A percentile compares a stretch with the other conserved stretches of the same genome.
Evolutionary conservation across 2,888 invertebrate genomes (phyloP).

Genomic region (Leptinotarsa rubiginosa): DNA sequence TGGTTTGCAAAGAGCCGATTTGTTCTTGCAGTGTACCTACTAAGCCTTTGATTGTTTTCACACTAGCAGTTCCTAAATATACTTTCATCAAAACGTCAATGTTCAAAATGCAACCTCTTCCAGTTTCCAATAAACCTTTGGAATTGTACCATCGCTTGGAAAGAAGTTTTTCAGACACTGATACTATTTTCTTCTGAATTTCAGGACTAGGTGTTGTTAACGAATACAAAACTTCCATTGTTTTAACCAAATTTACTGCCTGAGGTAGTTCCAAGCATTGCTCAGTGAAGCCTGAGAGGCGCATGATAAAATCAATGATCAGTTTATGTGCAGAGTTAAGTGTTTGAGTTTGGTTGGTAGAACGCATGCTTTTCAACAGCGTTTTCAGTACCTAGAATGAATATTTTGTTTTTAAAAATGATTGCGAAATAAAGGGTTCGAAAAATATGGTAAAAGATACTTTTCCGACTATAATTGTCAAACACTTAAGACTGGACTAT

Average conservation of each 20-base stretch:
- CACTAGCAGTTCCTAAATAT: conserved; percentile 72
- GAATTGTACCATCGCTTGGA: conserved; percentile 76
- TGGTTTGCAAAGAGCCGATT: conserved; percentile 69
- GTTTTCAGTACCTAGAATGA: conserved; percentile 59
- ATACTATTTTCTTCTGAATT: conserved; percentile 67
- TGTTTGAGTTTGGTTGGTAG: conserved; percentile 53
- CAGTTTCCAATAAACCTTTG: conserved; percentile 74
- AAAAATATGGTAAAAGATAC: no score
- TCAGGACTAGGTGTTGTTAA: conserved; percentile 64
- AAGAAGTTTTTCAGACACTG: conserved; percentile 70
- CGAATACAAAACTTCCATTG: conserved; percentile 68
- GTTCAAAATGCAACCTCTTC: conserved; percentile 64
- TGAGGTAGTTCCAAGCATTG: conserved; percentile 70
- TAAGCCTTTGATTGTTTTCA: conserved; percentile 71
- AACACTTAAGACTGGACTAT: no score
- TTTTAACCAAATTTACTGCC: conserved; percentile 70
- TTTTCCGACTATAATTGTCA: no score
- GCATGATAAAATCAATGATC: conserved; percentile 62
- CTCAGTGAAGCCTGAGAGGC: conserved; percentile 67
- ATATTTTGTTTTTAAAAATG: no score
- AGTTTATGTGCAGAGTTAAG: conserved; percentile 59
- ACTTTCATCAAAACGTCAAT: conserved; percentile 74
- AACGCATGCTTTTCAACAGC: conserved; percentile 70
- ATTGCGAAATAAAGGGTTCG: no score
- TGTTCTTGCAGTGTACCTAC: conserved; percentile 70